Conservation (phyloP, 1,140 invertebrate genomes). For the Lepidurus packardi region DNA sequence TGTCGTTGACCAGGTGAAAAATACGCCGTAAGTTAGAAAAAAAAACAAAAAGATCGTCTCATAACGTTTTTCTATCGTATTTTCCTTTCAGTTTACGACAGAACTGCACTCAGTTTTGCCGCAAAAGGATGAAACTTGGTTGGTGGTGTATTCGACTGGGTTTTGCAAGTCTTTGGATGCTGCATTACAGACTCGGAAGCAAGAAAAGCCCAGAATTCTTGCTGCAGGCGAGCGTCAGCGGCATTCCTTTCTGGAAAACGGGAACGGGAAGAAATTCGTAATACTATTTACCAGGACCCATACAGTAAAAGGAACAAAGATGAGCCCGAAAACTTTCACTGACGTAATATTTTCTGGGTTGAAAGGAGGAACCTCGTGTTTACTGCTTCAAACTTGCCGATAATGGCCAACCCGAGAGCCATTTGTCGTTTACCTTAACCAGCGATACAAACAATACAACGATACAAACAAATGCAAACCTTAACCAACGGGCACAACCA, state of each 20-base stretch:
- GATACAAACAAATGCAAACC: no score
- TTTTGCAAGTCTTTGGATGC: neutral
- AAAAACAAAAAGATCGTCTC: neutral
- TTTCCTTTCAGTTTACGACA: neutral
- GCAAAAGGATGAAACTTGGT: neutral
- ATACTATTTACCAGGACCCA: neutral
- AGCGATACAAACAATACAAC: no score
- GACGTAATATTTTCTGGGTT: neutral
- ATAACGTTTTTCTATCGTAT: neutral
- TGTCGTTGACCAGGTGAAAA: neutral
- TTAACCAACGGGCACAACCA: neutral
- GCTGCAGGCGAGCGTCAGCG: neutral
- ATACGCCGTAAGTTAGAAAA: neutral
- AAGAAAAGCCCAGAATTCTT: neutral
- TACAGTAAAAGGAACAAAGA: neutral
- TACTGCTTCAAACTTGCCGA: neutral
- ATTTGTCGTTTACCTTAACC: slow-evolving; percentile 9
- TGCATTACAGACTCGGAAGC: neutral
- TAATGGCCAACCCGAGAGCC: slow-evolving; percentile 11
- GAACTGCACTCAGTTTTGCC: neutral
- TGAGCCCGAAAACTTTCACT: neutral
- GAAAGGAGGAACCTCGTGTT: neutral
- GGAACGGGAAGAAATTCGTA: neutral
- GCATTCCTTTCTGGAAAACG: neutral
- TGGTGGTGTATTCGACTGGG: neutral